Conservation (phyloP, 2,888 invertebrate species). For the Dorcus parallelipipedus region DNA sequence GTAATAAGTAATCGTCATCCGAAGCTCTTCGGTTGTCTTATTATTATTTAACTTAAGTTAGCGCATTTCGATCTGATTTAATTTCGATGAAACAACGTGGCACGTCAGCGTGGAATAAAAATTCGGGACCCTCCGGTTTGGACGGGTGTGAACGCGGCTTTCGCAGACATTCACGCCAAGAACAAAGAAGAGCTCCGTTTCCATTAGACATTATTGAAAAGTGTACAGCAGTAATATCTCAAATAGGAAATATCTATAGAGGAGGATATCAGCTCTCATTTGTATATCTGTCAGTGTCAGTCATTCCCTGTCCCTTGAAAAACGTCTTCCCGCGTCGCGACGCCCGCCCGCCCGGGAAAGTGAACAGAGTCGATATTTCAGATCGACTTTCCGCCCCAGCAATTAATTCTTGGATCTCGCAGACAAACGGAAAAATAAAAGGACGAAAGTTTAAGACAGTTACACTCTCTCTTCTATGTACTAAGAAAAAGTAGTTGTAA, state of each 20-base stretch:
- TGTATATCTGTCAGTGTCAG: slow-evolving; percentile 49
- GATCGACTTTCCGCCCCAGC: neutral
- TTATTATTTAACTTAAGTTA: too few relatives aligned
- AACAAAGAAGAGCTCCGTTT: slow-evolving; percentile 34
- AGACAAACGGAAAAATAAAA: too few relatives aligned
- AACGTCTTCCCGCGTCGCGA: too few relatives aligned
- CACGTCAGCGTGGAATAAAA: too few relatives aligned
- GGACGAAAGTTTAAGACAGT: too few relatives aligned
- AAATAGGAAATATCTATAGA: slow-evolving; percentile 46
- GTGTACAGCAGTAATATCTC: slow-evolving; percentile 47
- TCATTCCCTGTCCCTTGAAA: neutral
- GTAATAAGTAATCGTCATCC: too few relatives aligned
- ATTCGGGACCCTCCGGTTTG: too few relatives aligned
- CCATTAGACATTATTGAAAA: slow-evolving; percentile 50
- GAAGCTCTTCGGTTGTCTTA: too few relatives aligned
- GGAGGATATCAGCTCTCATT: slow-evolving; percentile 46
- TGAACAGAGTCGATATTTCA: neutral
- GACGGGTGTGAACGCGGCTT: slow-evolving; percentile 18
- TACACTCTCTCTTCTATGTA: too few relatives aligned
- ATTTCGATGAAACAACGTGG: too few relatives aligned
- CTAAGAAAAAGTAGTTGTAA: too few relatives aligned
- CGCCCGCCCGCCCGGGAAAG: neutral
- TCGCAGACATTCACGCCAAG: slow-evolving; percentile 15
- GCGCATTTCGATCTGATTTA: too few relatives aligned
- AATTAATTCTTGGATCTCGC: neutral